phyloP scores from a whole-genome alignment of 2,113 vertebrate species.

The Rallus limicola region DNA sequence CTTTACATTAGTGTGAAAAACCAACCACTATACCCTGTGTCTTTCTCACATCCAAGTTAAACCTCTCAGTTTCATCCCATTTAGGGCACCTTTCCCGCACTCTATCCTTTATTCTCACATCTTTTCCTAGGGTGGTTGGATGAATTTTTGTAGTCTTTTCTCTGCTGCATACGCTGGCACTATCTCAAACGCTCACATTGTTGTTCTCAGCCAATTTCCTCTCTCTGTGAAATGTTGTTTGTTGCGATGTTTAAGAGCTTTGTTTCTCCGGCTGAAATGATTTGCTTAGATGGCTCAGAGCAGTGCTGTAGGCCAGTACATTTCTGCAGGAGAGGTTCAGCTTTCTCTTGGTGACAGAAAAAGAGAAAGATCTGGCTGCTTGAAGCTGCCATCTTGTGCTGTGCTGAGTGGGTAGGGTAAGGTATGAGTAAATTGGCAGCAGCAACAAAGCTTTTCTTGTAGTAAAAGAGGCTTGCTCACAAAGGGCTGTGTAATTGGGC shows the following conservation, averaged over 20 bases:
- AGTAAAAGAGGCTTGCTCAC: not conserved
- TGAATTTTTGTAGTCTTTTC: not conserved
- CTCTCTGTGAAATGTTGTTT: not conserved
- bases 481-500: not conserved
- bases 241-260: not conserved
- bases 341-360: constrained; percentile 6
- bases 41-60: not conserved
- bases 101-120: not conserved
- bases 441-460: not conserved
- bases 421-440: not conserved
- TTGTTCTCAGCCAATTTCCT: not conserved
- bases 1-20: not conserved
- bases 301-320: not conserved
- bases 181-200: not conserved
- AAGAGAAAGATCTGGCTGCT: not conserved
- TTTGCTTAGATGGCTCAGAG: not conserved
- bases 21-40: not conserved
- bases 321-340: not conserved
- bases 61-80: not conserved
- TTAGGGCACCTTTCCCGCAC: not conserved
- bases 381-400: not conserved
- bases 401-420: not conserved
- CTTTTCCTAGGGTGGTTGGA: not conserved
- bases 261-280: constrained; percentile 10
- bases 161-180: not conserved